These are phyloP conservation scores for Galeopterus variegatus DNA, from an alignment of 2,113 vertebrate genomes.

Conservation along the genomic window DNA sequence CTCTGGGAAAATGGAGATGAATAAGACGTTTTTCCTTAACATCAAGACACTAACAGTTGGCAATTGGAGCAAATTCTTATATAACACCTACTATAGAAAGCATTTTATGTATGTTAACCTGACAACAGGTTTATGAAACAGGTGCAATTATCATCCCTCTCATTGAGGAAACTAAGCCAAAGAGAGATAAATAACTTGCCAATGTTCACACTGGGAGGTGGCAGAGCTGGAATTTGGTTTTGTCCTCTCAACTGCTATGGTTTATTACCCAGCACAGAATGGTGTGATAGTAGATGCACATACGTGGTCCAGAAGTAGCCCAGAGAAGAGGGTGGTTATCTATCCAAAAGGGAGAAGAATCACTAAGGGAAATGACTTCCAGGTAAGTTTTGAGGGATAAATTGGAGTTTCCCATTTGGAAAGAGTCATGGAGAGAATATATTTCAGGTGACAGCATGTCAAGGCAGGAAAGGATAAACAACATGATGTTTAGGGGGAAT, in stretches of 20 bases:
- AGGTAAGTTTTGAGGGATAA: background rate
- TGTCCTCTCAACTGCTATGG: background rate
- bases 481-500: background rate
- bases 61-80: background rate
- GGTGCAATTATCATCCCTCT: background rate
- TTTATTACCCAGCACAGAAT: background rate
- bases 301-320: background rate
- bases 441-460: background rate
- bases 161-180: background rate
- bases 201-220: background rate
- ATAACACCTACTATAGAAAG: constrained; percentile 8
- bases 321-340: background rate
- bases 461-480: background rate
- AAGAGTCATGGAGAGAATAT: background rate
- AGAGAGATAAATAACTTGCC: background rate
- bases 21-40: background rate
- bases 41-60: background rate
- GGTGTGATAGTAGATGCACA: background rate
- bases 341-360: background rate
- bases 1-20: background rate
- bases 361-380: background rate
- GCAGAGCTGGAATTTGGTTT: background rate
- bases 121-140: background rate
- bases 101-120: background rate
- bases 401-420: background rate